Conservation (phyloP, 1,140 invertebrate genomes). For the Heliconius hermathena region DNA sequence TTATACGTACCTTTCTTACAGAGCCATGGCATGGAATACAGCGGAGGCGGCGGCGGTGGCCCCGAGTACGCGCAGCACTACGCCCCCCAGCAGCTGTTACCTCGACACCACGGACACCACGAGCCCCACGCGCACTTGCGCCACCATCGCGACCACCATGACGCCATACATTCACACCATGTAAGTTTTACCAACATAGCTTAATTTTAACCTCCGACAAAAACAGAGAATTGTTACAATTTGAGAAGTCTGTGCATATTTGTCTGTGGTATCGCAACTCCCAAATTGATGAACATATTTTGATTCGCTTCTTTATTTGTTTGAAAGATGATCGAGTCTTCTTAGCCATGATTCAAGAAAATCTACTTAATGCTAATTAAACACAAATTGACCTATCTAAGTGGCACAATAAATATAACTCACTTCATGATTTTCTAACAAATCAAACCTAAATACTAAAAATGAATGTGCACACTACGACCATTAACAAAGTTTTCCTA, state of each 20-base stretch:
- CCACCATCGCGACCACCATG: conserved; percentile 71
- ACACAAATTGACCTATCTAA: neutral
- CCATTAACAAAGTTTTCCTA: too few relatives aligned
- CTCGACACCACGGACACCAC: conserved; percentile 70
- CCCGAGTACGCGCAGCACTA: conserved; percentile 71
- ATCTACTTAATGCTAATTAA: neutral
- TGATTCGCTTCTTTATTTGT: too few relatives aligned
- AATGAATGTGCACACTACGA: too few relatives aligned
- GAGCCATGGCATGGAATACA: conserved; percentile 78
- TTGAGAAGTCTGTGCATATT: too few relatives aligned
- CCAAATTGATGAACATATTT: too few relatives aligned
- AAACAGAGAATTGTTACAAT: too few relatives aligned
- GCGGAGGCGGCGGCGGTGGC: conserved; percentile 61
- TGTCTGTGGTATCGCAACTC: too few relatives aligned
- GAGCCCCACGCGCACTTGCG: conserved; percentile 81
- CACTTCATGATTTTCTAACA: too few relatives aligned
- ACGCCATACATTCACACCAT: conserved; percentile 70
- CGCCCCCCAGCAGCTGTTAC: conserved; percentile 71
- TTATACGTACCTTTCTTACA: conserved; percentile 36
- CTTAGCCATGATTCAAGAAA: neutral
- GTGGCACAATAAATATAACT: too few relatives aligned
- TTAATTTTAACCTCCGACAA: too few relatives aligned
- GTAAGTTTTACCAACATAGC: conserved; percentile 46
- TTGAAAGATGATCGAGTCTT: too few relatives aligned
- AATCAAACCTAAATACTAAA: too few relatives aligned